Conservation (phyloP, 2,113 vertebrate genomes). For the Chionis minor region DNA sequence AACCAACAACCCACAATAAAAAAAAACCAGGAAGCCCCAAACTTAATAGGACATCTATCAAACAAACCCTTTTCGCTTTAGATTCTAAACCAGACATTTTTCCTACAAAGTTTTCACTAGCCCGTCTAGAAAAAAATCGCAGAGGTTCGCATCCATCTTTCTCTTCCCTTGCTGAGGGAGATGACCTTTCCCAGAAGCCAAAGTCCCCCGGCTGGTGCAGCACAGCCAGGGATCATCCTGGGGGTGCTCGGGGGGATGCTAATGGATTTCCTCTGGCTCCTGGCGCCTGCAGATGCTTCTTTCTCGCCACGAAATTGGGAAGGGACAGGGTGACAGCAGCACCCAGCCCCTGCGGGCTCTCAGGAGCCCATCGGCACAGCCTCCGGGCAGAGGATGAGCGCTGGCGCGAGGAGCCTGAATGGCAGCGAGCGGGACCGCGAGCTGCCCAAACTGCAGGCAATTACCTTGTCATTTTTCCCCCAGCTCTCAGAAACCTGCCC, state of each 20-base stretch:
- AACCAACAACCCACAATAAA: rapidly evolving
- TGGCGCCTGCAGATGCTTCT: neutral
- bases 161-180: neutral
- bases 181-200: neutral
- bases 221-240: neutral
- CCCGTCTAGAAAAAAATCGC: neutral
- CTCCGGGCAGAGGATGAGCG: neutral
- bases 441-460: neutral
- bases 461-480: neutral
- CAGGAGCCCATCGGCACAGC: neutral
- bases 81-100: neutral
- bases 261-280: neutral
- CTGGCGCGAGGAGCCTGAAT: neutral
- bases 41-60: neutral
- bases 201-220: neutral
- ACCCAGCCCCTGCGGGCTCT: neutral
- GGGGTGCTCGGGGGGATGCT: neutral
- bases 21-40: neutral
- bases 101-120: neutral
- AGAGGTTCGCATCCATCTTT: neutral
- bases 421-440: neutral
- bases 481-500: neutral
- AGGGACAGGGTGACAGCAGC: neutral
- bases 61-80: neutral
- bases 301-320: neutral